Evolutionary conservation across 2,797 vertebrate species (phyloP).

Genomic region (Phrynocephalus guinanensis): DNA sequence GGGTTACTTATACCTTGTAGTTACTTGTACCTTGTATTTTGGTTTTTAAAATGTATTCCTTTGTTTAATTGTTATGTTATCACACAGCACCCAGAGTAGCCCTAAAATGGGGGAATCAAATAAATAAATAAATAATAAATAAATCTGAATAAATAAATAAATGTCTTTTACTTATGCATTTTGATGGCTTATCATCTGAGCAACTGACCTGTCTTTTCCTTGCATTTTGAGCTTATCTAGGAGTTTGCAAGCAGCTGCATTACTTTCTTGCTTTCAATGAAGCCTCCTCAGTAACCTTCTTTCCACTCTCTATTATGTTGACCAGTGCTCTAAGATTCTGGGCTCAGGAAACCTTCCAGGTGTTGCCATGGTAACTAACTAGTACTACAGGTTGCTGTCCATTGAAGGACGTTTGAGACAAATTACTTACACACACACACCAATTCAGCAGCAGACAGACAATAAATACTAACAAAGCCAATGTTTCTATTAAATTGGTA

Average conservation of each 20-base stretch:
- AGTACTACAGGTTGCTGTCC: slow-evolving; percentile 44
- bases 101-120: no score
- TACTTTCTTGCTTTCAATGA: neutral
- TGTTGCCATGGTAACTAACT: slow-evolving; percentile 41
- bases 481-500: slow-evolving; percentile 9
- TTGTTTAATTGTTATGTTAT: no score
- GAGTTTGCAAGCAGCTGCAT: neutral
- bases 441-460: neutral
- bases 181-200: neutral
- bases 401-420: slow-evolving; percentile 34
- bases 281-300: neutral
- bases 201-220: neutral
- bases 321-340: slow-evolving; percentile 21
- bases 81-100: no score
- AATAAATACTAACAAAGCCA: slow-evolving; percentile 7
- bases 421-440: slow-evolving; percentile 30
- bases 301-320: neutral
- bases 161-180: no score
- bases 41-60: no score
- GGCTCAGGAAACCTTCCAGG: slow-evolving; percentile 13
- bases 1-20: no score
- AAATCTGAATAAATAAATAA: no score
- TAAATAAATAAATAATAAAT: no score
- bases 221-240: neutral
- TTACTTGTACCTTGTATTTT: no score